Conservation (phyloP, 2,113 vertebrate species). For the Nibea coibor region DNA sequence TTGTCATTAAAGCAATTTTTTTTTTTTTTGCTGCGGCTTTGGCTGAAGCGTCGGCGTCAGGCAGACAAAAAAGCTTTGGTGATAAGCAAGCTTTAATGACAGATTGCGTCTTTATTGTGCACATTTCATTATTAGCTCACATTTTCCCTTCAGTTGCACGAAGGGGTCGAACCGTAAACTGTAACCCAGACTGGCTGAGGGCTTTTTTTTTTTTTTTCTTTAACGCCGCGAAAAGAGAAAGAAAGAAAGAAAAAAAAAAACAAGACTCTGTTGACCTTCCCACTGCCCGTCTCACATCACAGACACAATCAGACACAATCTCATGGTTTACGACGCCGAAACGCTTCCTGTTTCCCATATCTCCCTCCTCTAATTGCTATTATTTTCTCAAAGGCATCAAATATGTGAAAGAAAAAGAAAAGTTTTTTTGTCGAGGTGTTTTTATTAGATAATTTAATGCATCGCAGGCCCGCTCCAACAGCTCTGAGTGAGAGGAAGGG, state of each 20-base stretch:
- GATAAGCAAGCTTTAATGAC: constrained; percentile 68
- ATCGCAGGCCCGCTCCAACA: neutral
- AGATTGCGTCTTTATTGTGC: constrained; percentile 65
- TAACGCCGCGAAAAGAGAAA: no score
- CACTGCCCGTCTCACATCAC: constrained; percentile 19
- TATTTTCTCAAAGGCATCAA: neutral
- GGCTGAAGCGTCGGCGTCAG: constrained; percentile 57
- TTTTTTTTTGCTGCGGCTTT: constrained; percentile 31
- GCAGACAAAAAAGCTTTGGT: constrained; percentile 56
- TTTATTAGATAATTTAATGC: constrained; percentile 14
- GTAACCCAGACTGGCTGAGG: constrained; percentile 43
- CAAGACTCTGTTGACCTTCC: constrained; percentile 15
- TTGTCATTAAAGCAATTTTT: constrained; percentile 77
- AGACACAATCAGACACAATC: neutral
- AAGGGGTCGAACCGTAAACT: constrained; percentile 28
- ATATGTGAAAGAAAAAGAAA: neutral
- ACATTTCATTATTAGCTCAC: constrained; percentile 54
- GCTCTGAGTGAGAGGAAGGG: constrained; percentile 9
- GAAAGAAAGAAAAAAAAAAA: neutral
- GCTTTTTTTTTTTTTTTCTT: neutral
- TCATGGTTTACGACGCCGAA: neutral
- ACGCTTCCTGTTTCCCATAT: constrained; percentile 23
- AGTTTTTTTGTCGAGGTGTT: neutral
- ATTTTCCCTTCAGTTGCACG: constrained; percentile 38
- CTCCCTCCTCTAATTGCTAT: neutral